Evolutionary conservation across 2,797 vertebrate genomes (phyloP).

Genomic region (Crax fasciolata): DNA sequence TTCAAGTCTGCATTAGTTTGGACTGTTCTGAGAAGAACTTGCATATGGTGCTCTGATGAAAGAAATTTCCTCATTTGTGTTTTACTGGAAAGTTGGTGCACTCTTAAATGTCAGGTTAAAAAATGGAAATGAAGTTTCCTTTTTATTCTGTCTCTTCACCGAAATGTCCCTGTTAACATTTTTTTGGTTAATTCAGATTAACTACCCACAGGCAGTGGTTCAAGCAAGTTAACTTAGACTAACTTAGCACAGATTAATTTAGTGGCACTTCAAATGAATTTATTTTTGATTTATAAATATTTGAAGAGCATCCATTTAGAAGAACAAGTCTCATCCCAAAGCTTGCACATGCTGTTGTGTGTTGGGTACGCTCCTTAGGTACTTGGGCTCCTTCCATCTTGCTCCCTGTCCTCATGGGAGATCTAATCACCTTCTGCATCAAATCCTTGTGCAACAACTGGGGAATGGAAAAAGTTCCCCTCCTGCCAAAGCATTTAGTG

Average conservation of each 20-base stretch:
- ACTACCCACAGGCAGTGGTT: not conserved
- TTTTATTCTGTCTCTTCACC: not conserved
- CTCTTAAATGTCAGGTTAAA: constrained; percentile 1
- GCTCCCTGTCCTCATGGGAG: not conserved
- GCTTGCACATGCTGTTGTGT: fast-evolving
- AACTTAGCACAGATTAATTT: constrained; percentile 1
- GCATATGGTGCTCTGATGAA: not conserved
- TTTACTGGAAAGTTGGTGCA: constrained; percentile 24
- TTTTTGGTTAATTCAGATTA: constrained; percentile 8
- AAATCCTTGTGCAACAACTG: not conserved
- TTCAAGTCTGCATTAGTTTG: not conserved
- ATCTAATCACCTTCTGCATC: not conserved
- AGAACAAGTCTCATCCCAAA: not conserved
- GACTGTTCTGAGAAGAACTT: not conserved
- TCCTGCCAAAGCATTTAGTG: not conserved
- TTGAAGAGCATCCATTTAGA: not conserved
- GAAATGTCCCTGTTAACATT: not conserved
- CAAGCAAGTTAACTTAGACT: constrained; percentile 17
- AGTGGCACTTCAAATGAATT: not conserved
- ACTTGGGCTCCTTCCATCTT: fast-evolving
- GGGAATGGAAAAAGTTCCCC: not conserved
- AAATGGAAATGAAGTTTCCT: constrained; percentile 26
- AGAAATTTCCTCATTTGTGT: not conserved
- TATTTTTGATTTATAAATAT: constrained; percentile 25
- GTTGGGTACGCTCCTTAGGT: not conserved